Percentiles rank a stretch among this genome's conserved stretches.
phyloP scores from a whole-genome alignment of 2,113 vertebrate species.

The Astur gentilis region DNA sequence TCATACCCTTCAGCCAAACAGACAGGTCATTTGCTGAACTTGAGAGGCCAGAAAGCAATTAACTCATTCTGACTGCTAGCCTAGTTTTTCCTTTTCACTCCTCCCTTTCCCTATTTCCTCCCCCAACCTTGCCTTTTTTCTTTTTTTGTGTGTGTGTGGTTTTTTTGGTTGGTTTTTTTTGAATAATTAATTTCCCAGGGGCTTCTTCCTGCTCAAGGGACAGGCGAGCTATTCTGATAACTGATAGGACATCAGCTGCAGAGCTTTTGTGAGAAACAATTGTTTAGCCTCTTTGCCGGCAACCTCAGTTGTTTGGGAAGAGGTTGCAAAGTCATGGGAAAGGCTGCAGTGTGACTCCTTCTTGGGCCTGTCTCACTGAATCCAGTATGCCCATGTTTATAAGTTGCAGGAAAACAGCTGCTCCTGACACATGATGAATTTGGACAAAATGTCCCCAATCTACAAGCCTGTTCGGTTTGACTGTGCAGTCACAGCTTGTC shows the following conservation, averaged over 20 bases:
- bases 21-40: not conserved
- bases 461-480: not conserved
- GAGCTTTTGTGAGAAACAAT: conserved; percentile 81
- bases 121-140: not conserved
- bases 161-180: not conserved
- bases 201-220: conserved; percentile 17
- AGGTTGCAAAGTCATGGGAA: conserved; percentile 91
- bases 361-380: conserved; percentile 70
- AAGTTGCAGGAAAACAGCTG: conserved; percentile 56
- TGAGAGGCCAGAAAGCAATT: not conserved
- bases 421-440: conserved; percentile 47
- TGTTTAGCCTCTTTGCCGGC: conserved; percentile 73
- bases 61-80: not conserved
- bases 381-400: conserved; percentile 75
- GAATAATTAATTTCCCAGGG: conserved; percentile 18
- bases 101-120: not conserved
- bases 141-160: not conserved
- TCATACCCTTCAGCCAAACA: not conserved
- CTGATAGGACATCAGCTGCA: conserved; percentile 67
- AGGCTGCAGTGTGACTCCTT: conserved; percentile 70
- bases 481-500: not conserved
- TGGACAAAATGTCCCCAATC: conserved; percentile 28
- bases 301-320: conserved; percentile 81
- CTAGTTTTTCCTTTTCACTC: not conserved
- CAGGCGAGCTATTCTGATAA: conserved; percentile 29